Base-by-base conservation (phyloP, 2,888 invertebrate genomes). In the Halictus ligatus region DNA sequence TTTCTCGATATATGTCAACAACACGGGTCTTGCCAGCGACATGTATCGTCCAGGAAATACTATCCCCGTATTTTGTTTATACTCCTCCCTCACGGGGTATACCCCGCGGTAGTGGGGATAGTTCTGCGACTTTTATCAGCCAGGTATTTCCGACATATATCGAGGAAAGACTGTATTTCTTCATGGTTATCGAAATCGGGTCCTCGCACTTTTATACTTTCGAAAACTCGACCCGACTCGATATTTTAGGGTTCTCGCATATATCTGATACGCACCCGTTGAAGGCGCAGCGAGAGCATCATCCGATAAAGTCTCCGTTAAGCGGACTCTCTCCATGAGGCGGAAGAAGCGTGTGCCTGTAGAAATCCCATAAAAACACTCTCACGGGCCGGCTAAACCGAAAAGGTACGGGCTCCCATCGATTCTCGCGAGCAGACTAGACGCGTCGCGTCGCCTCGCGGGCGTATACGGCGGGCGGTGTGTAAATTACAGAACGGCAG, bases 401-500 rank as follows among this genome's bases (percentile, higher is more conserved):
- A 21, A 21, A 74, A 82, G 73, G 67, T 83, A 58, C 75, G 40
- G 35, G n/a, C 18, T 60, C 43, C 43, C 50, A 81, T 83, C 75
- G 81, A 83, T 83, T 81, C 71, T 72, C 71, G 40, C 46, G 40
- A 40, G 71, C 71, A 29, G 64, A 64, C 71, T 75, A 64, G 71
- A 75, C 71, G 69, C 67, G 72, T 54, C 72, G 43, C 43, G 48
- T 29, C 54, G 54, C 54, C 54, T 58, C 54, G 54, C 54, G 54
- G 54, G 10, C 15, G 58, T 77, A 77, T 73, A 77, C 72, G 54
- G 35, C 29, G 29, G 50, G 46, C 64, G 43, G 8, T 54, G 64
- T 78, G 75, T 78, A 84, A 83, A 84, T 83, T 78, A 78, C 60
- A 69, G 78, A 72, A 83, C 73, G 76, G 76, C 75, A 81, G 58